Base-by-base conservation (phyloP, 2,888 invertebrate species). In the Caenorhabditis zanzibari region DNA sequence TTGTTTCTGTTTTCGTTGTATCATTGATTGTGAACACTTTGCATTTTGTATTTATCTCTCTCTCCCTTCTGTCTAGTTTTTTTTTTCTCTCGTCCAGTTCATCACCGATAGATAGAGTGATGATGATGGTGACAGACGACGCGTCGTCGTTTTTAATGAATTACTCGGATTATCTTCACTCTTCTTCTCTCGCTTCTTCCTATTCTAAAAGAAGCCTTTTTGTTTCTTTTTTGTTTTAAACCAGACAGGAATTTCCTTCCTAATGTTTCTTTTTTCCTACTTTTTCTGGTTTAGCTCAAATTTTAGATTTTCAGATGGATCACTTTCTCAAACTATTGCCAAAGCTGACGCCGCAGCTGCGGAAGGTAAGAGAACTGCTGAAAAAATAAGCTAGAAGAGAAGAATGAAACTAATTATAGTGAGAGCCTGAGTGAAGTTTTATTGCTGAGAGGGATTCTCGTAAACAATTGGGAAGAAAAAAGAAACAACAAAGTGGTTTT, bases 311-410 rank as follows among this genome's bases (percentile, higher is more conserved):
- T 7, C 35, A 22, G 12, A 84, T 84, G 83, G 83, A 84, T 72
- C 80, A 84, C 49, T 84, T 84, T 47, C 38, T 84, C 16, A 80
- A 80, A 56, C 32, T 84, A 49, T 41, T 84, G 24, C 83, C 83
- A 16, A 84, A 84, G 49, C 28, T 84, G 22, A 80, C 75, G 26
- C 58, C 69, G 1, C 80, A 84, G 26, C 47, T 84, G 52, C 75
- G 80, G 72, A 84, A 84, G 72, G 83, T 84, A 10, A 49, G 75
- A 14, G 19, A n/a, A n/a, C n/a, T n/a, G n/a, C n/a, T n/a, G n/a
- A n/a, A n/a, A n/a, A n/a, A n/a, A n/a, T n/a, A n/a, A n/a, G n/a
- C n/a, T n/a, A 19, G 12, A 19, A 16, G 52, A 5, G 16, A 38
- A 54, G 19, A 71, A 64, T 47, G 22, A 24, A 35, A 12, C 64